Conservation (phyloP, 37 sponge, comb jelly and placozoan genomes). For the Petrosia ficiformis region DNA sequence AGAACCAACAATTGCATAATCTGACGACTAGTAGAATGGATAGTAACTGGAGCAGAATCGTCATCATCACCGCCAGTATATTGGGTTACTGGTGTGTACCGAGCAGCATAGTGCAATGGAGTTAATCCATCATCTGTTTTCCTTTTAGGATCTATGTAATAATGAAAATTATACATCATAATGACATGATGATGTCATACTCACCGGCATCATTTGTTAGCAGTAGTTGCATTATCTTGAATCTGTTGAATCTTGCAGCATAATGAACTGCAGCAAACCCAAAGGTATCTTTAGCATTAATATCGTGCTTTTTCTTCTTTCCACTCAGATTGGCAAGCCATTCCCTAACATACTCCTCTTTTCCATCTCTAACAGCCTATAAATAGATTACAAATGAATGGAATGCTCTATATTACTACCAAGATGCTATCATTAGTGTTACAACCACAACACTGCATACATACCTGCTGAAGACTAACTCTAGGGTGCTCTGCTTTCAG, state of each 20-base stretch:
- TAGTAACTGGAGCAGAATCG: conserved; percentile 14
- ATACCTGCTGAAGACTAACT: background rate
- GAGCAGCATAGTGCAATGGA: conserved; percentile 82
- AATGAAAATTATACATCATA: background rate
- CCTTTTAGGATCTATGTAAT: conserved; percentile 30
- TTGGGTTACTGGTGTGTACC: conserved; percentile 50
- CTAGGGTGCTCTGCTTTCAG: no score
- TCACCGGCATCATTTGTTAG: conserved; percentile 39
- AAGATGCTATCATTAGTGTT: background rate
- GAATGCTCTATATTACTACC: background rate
- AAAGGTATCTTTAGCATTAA: conserved; percentile 32
- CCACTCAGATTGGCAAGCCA: conserved; percentile 24
- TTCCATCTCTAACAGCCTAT: conserved; percentile 82
- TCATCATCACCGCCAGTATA: conserved; percentile 4
- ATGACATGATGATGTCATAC: background rate
- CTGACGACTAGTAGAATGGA: conserved; percentile 25
- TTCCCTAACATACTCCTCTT: conserved; percentile 47
- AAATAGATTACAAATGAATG: background rate
- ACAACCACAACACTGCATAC: background rate
- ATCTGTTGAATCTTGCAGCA: conserved; percentile 85
- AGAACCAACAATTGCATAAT: conserved; percentile 35
- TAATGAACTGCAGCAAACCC: conserved; percentile 81
- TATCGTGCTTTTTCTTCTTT: conserved; percentile 5
- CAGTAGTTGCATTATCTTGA: conserved; percentile 46
- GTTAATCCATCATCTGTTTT: conserved; percentile 49